Base-by-base conservation (phyloP, 2,113 vertebrate species). In the Gavialis gangeticus region DNA sequence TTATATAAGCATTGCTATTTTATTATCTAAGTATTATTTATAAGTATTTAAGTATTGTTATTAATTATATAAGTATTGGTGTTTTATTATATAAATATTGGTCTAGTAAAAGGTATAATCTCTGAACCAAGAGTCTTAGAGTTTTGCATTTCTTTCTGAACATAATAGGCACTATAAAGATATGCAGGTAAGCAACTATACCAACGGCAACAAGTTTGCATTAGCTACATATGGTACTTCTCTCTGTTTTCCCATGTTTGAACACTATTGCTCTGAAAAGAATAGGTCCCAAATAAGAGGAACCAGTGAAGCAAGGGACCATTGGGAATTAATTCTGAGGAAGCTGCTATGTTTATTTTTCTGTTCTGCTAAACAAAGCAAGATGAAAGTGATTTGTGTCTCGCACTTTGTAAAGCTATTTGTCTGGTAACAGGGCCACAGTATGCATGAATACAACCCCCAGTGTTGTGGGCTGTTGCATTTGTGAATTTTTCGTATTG, bases 401-500 rank as follows among this genome's bases (percentile, higher is more conserved):
- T 6, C 1, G 1, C 75, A 25, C 28, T 56, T 17, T 37, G 62
- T 46, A 79, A 87, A 77, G 34, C 59, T 92, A 6, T 28, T 60
- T 80, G 25, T 85, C 84, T 85, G 80, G 76, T 22, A 84, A 76
- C 5, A 27, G 34, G 46, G 15, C 15, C 6, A 73, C 34, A 77
- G 66, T 62, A 77, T 67, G 0, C 0, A 76, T 66, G 56, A 57
- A 80, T 37, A 2, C 9, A 78, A 57, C 54, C 94, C 59, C 94
- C 92, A 86, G 79, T 84, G 78, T 71, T 75, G n/a, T 30, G 83
- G 21, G 25, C 90, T 22, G 62, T 22, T 71, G 16, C 10, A 19
- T 85, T 54, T 90, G 30, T 37, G 83, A 89, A 87, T 88, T 83
- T 64, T 64, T 89, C 10, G 1, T 18, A n/a, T 90, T 78, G 88